Conservation (phyloP, 2,113 vertebrate species). For the Mellivora capensis region DNA sequence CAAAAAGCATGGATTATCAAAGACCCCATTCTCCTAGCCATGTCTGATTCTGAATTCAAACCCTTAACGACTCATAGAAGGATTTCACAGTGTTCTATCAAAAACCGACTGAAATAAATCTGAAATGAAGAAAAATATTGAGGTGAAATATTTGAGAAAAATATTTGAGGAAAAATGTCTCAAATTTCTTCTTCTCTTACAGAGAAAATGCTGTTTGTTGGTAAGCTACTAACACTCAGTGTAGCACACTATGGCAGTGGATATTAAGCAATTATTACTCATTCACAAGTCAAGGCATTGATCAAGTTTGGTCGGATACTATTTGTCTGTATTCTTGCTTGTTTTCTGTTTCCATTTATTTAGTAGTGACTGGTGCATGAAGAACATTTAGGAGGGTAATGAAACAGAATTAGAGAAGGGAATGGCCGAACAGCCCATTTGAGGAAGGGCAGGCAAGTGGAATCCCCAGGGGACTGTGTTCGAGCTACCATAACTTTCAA, state of each 20-base stretch:
- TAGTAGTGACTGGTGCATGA: neutral
- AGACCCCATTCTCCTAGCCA: neutral
- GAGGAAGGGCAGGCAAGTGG: fast-evolving
- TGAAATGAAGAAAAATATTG: neutral
- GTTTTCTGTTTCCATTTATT: neutral
- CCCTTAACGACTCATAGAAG: neutral
- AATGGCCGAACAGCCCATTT: fast-evolving
- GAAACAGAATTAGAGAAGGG: neutral
- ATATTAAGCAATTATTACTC: neutral
- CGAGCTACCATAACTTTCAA: fast-evolving
- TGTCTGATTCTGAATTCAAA: neutral
- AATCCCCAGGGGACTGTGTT: fast-evolving
- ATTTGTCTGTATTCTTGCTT: neutral
- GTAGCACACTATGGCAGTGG: fast-evolving
- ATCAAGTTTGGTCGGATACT: neutral
- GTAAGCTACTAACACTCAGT: neutral
- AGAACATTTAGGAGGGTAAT: neutral
- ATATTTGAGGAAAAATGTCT: neutral
- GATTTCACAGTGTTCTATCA: neutral
- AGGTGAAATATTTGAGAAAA: neutral
- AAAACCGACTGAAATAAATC: neutral
- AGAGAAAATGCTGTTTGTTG: neutral
- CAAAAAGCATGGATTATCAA: neutral
- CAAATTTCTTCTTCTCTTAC: neutral
- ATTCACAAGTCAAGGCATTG: neutral